These are phyloP conservation scores for Spea bombifrons DNA, from an alignment of 2,113 vertebrate genomes.

Conservation along the genomic window DNA sequence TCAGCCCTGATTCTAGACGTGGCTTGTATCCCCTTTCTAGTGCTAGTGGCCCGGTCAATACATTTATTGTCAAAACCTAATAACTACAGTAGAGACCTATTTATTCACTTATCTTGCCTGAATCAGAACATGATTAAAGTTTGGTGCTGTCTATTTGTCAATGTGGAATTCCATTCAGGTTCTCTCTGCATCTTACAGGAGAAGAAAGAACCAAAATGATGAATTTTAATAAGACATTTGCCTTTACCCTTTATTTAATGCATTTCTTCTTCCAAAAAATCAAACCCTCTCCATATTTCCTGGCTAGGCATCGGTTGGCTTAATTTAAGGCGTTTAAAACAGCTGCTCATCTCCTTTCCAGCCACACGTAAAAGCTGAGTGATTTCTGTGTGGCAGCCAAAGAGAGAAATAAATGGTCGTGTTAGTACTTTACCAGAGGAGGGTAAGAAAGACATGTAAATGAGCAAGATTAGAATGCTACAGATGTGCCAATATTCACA, in stretches of 20 bases:
- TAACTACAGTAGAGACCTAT: too few species aligned
- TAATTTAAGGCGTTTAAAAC: conserved; percentile 43
- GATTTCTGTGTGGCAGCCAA: conserved; percentile 48
- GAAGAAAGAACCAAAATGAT: conserved; percentile 15
- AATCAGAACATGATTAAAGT: not conserved
- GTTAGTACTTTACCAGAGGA: conserved; percentile 46
- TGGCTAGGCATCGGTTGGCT: conserved; percentile 37
- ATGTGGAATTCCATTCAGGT: not conserved
- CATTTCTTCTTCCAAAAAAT: conserved; percentile 35
- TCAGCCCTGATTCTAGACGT: too few species aligned
- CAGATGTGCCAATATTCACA: conserved; percentile 49
- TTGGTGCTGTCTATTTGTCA: not conserved
- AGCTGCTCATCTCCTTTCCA: conserved; percentile 49
- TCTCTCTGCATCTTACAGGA: not conserved
- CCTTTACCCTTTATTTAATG: conserved; percentile 34
- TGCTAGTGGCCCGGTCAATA: too few species aligned
- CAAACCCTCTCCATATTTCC: conserved; percentile 34
- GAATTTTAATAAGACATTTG: conserved; percentile 37
- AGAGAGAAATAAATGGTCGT: conserved; percentile 45
- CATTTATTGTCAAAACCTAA: too few species aligned
- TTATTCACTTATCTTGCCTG: not conserved
- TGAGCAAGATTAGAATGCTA: conserved; percentile 48
- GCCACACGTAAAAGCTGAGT: conserved; percentile 45
- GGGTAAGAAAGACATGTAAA: conserved; percentile 47
- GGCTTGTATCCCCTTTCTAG: too few species aligned